These are phyloP conservation scores for Plemyria rubiginata DNA, from an alignment of 2,888 invertebrate genomes.

Conservation along the genomic window DNA sequence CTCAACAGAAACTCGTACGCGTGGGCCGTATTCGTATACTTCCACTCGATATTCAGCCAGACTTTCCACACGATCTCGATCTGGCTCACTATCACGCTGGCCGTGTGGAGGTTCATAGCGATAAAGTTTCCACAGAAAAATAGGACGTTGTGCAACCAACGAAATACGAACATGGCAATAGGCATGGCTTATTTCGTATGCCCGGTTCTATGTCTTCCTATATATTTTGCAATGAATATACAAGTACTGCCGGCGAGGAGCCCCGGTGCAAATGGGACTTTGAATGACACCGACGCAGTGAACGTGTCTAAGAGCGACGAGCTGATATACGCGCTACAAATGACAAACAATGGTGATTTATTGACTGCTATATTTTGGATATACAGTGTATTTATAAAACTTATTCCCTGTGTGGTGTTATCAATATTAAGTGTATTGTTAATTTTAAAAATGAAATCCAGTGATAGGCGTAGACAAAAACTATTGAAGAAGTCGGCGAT, in stretches of 20 bases:
- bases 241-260: slow-evolving; percentile 63
- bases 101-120: slow-evolving; percentile 96
- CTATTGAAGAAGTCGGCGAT: slow-evolving; percentile 82
- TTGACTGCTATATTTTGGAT: slow-evolving; percentile 93
- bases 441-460: slow-evolving; percentile 91
- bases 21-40: slow-evolving; percentile 93
- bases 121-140: slow-evolving; percentile 94
- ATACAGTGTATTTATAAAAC: slow-evolving; percentile 96
- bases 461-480: slow-evolving; percentile 91
- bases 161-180: slow-evolving; percentile 90
- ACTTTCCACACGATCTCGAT: slow-evolving; percentile 96
- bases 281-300: slow-evolving; percentile 51
- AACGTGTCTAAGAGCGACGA: slow-evolving; percentile 57
- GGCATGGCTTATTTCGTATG: slow-evolving; percentile 91
- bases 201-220: slow-evolving; percentile 92
- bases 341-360: slow-evolving; percentile 87
- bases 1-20: slow-evolving; percentile 85
- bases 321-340: slow-evolving; percentile 87
- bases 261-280: slow-evolving; percentile 53
- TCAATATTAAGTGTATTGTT: slow-evolving; percentile 92
- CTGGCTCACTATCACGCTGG: slow-evolving; percentile 95
- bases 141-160: slow-evolving; percentile 91
- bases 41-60: slow-evolving; percentile 96
- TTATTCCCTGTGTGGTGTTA: slow-evolving; percentile 94
- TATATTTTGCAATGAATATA: slow-evolving; percentile 92